Evolutionary conservation across 2,888 invertebrate species (phyloP).

Genomic region (Germaria angustata): DNA sequence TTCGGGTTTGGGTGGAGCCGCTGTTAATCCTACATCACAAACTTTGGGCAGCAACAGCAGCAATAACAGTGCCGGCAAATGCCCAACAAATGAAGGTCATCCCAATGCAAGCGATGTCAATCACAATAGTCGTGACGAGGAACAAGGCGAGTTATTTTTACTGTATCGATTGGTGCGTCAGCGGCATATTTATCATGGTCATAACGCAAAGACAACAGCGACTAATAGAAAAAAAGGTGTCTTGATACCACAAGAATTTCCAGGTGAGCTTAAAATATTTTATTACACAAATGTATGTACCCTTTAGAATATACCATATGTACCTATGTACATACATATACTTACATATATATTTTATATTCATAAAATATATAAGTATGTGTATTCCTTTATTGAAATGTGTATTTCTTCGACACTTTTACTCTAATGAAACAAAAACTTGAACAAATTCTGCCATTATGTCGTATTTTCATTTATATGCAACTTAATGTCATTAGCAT

Average conservation of each 20-base stretch:
- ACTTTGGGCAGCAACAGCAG: slow-evolving; percentile 58
- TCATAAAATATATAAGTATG: too few relatives aligned
- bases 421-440: not conserved
- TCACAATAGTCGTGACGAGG: slow-evolving; percentile 39
- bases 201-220: slow-evolving; percentile 77
- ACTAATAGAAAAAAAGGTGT: slow-evolving; percentile 79
- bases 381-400: too few relatives aligned
- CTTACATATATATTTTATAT: too few relatives aligned
- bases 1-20: slow-evolving; percentile 55
- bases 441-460: not conserved
- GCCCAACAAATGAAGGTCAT: slow-evolving; percentile 29
- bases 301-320: too few relatives aligned
- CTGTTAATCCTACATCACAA: slow-evolving; percentile 25
- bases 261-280: slow-evolving; percentile 73
- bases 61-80: slow-evolving; percentile 51
- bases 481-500: slow-evolving; percentile 70
- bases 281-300: too few relatives aligned
- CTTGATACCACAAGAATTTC: slow-evolving; percentile 80
- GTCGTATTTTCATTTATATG: too few relatives aligned
- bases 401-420: not conserved
- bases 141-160: slow-evolving; percentile 77
- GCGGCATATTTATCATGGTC: slow-evolving; percentile 79
- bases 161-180: slow-evolving; percentile 78
- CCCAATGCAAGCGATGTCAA: slow-evolving; percentile 24
- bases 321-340: not conserved